These are phyloP conservation scores for Columba livia DNA, from an alignment of 2,113 vertebrate species.

Conservation along the genomic window DNA sequence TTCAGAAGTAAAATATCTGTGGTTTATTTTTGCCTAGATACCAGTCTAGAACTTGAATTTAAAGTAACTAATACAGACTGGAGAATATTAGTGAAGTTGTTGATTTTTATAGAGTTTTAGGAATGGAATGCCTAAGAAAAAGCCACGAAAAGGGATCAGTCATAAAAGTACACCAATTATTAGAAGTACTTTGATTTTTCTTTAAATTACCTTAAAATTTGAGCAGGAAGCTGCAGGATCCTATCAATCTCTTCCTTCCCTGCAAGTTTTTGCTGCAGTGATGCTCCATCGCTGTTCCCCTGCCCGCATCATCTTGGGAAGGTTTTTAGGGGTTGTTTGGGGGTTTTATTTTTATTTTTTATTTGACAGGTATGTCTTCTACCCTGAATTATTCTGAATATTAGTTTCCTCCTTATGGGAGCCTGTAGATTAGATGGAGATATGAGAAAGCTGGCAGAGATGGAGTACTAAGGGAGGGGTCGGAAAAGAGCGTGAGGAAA, in stretches of 20 bases:
- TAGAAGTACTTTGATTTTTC: neutral
- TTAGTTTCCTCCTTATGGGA: neutral
- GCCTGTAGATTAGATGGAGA: neutral
- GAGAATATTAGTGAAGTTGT: neutral
- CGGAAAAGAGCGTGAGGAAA: constrained; percentile 32
- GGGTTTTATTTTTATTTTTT: neutral
- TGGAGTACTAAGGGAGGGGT: constrained; percentile 29
- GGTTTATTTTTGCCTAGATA: neutral
- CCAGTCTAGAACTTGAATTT: neutral
- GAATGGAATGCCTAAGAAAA: neutral
- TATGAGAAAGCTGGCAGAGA: neutral
- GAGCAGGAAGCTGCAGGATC: neutral
- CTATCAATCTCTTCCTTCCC: neutral
- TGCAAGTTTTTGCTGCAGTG: neutral
- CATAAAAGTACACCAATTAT: neutral
- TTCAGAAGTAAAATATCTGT: neutral
- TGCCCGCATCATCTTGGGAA: neutral
- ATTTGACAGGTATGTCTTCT: neutral
- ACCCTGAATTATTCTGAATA: neutral
- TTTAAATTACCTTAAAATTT: neutral
- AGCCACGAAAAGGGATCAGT: neutral
- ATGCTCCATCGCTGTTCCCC: too few species aligned
- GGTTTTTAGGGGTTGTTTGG: neutral
- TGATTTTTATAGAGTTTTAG: neutral
- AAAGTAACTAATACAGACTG: neutral